Evolutionary conservation across 2,888 invertebrate genomes (phyloP).

Genomic region (Acheta domesticus): DNA sequence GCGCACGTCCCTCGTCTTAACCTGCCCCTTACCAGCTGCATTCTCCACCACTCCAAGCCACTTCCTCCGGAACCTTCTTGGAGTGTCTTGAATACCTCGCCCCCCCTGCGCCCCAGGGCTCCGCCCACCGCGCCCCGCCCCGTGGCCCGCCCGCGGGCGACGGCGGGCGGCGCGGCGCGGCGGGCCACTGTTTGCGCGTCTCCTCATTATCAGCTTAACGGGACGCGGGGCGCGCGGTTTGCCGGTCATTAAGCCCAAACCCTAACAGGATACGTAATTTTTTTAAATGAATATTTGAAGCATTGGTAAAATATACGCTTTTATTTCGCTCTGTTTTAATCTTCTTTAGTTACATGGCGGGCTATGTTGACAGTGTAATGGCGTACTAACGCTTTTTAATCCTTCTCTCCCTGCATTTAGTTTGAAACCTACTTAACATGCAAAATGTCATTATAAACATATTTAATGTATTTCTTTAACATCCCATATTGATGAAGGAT

Average conservation of each 20-base stretch:
- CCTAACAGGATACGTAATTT: conserved; percentile 6
- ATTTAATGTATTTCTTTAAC: conserved; percentile 10
- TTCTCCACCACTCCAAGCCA: too few species aligned
- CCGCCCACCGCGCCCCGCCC: too few species aligned
- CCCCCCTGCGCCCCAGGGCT: too few species aligned
- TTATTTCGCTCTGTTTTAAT: conserved; percentile 8
- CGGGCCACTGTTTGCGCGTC: neutral
- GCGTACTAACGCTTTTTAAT: conserved; percentile 3
- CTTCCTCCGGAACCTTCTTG: too few species aligned
- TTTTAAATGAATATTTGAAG: conserved; percentile 6
- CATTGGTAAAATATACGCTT: conserved; percentile 18
- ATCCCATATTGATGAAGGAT: conserved; percentile 18
- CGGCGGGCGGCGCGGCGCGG: neutral
- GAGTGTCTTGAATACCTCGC: too few species aligned
- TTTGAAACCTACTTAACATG: conserved; percentile 18
- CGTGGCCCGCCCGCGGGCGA: too few species aligned
- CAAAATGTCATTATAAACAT: conserved; percentile 18
- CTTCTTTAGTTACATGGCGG: conserved; percentile 18
- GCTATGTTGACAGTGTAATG: conserved; percentile 18
- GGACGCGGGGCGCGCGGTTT: neutral
- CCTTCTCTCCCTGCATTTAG: neutral
- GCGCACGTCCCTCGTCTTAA: too few species aligned
- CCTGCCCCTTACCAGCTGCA: too few species aligned
- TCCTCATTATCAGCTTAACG: neutral
- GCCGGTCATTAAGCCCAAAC: conserved; percentile 3